Evolutionary conservation across 2,797 vertebrate genomes (phyloP).

Genomic region (Smutsia temminckii): DNA sequence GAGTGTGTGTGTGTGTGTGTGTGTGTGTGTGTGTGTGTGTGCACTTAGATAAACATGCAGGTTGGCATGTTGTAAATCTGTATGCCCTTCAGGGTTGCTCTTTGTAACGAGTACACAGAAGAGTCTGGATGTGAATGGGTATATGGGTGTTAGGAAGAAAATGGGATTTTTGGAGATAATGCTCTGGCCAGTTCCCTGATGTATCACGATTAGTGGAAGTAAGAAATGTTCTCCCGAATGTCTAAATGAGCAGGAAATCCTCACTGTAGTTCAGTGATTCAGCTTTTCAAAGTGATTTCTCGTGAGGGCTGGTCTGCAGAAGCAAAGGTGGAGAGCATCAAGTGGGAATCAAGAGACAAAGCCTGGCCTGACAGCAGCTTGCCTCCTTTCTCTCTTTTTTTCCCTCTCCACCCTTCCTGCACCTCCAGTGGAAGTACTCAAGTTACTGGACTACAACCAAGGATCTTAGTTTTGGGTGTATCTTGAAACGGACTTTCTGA

Average conservation of each 20-base stretch:
- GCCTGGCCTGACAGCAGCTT: not conserved
- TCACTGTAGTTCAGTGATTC: not conserved
- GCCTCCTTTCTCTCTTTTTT: not conserved
- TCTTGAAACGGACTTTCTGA: conserved; percentile 8
- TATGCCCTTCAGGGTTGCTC: not conserved
- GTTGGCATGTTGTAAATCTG: not conserved
- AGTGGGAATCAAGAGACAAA: not conserved
- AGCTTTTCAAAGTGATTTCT: not conserved
- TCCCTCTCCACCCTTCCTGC: not conserved
- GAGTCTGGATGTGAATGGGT: not conserved
- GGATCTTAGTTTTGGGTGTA: not conserved
- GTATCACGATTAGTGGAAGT: not conserved
- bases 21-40: not conserved
- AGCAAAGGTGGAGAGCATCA: not conserved
- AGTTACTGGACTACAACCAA: not conserved
- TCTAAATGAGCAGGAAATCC: not conserved
- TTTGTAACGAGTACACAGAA: not conserved
- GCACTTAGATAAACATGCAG: not conserved
- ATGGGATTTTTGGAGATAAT: not conserved
- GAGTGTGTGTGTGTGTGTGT: not conserved
- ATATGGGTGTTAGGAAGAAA: not conserved
- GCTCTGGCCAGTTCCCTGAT: not conserved
- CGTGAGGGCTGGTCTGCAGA: not conserved
- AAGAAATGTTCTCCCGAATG: not conserved
- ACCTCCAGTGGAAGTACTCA: not conserved